phyloP scores from a whole-genome alignment of 2,888 invertebrate genomes.

The Ectemnius continuus region DNA sequence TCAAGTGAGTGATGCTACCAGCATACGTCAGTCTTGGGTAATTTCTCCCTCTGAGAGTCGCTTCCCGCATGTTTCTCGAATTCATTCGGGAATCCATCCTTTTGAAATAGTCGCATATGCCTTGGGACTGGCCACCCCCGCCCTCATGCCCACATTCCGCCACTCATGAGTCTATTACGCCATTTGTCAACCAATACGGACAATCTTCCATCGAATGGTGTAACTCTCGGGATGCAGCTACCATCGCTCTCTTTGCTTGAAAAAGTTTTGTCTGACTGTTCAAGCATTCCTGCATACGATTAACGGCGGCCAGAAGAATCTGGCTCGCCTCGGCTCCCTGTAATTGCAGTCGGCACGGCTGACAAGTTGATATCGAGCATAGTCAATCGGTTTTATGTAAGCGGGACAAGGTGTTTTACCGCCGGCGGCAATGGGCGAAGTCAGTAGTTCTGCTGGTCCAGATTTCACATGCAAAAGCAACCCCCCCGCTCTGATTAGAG shows the following conservation, averaged over 20 bases:
- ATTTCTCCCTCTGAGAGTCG: conserved; percentile 34
- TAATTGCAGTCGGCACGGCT: too few relatives aligned
- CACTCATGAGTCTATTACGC: background rate
- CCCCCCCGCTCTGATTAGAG: conserved; percentile 72
- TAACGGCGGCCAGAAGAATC: too few relatives aligned
- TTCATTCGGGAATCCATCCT: conserved; percentile 22
- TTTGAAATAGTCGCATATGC: conserved; percentile 23
- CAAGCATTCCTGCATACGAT: too few relatives aligned
- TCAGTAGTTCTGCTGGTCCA: conserved; percentile 42
- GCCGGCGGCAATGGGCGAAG: background rate
- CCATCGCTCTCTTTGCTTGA: too few relatives aligned
- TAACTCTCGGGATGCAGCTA: too few relatives aligned
- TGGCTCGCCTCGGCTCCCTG: too few relatives aligned
- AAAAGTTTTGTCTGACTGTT: background rate
- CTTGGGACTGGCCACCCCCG: background rate
- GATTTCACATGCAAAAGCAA: conserved; percentile 71
- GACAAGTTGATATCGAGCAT: conserved; percentile 1
- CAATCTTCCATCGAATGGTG: too few relatives aligned
- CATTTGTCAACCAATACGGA: background rate
- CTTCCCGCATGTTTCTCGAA: conserved; percentile 51
- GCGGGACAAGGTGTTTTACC: background rate
- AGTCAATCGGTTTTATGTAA: conserved; percentile 1
- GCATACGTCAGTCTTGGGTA: conserved; percentile 38
- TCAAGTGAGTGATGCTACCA: conserved; percentile 46
- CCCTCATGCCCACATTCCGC: conserved; percentile 20